phyloP scores from a whole-genome alignment of 2,888 invertebrate genomes.

The Plebejus argus region DNA sequence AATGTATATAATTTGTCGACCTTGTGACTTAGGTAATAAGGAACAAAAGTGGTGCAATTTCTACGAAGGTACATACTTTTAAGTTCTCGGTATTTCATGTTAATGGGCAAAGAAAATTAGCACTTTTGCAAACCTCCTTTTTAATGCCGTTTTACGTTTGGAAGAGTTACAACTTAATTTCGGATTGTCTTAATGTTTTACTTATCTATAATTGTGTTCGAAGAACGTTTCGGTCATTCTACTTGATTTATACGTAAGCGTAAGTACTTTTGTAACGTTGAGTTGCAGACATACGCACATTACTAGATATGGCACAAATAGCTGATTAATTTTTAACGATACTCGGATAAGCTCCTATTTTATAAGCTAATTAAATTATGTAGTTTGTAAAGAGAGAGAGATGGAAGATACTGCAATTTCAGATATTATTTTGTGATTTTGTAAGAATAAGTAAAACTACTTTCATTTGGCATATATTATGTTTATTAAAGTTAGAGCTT shows the following conservation, averaged over 20 bases:
- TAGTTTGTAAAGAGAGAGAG: too few species aligned
- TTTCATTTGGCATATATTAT: too few species aligned
- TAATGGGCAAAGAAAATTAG: conserved; percentile 67
- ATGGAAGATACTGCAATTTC: too few species aligned
- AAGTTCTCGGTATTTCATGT: conserved; percentile 57
- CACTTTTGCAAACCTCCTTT: conserved; percentile 61
- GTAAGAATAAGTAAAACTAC: too few species aligned
- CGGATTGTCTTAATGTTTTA: conserved; percentile 34
- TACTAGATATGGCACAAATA: neutral
- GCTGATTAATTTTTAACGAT: neutral
- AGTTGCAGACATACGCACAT: neutral
- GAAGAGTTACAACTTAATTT: conserved; percentile 45
- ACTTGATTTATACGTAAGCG: conserved; percentile 41
- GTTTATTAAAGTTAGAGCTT: too few species aligned
- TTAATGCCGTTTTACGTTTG: conserved; percentile 52
- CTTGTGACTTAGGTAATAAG: neutral
- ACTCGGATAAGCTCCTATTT: neutral
- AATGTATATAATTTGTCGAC: neutral
- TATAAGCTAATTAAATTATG: too few species aligned
- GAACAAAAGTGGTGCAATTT: neutral
- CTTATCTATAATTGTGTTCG: conserved; percentile 35
- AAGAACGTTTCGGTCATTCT: conserved; percentile 39
- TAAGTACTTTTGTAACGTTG: conserved; percentile 42
- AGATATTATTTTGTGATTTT: too few species aligned
- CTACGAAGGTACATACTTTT: neutral